These are phyloP conservation scores for Periophthalmus modestus DNA, from an alignment of 2,113 vertebrate species.

Conservation along the genomic window DNA sequence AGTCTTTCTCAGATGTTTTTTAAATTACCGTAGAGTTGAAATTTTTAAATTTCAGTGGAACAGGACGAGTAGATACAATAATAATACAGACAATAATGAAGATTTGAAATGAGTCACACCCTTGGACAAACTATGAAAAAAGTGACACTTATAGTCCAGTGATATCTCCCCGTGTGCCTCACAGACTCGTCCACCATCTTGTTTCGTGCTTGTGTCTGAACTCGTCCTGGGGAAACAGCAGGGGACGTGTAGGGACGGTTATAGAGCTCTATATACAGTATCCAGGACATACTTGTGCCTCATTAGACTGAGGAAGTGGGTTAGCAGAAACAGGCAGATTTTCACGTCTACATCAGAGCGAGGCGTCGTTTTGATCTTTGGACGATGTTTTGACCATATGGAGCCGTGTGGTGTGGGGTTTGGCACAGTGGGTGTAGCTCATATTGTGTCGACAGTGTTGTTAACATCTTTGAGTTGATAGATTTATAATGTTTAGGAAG, in stretches of 20 bases:
- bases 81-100: too few species aligned
- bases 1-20: too few species aligned
- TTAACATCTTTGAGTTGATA: neutral
- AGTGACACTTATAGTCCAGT: too few species aligned
- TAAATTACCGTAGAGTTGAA: too few species aligned
- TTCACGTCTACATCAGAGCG: slow-evolving; percentile 3
- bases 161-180: too few species aligned
- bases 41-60: too few species aligned
- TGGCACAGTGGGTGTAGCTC: neutral
- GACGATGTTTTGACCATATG: neutral
- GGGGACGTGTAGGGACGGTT: slow-evolving; percentile 15
- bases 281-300: slow-evolving; percentile 37
- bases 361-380: neutral
- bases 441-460: too few species aligned
- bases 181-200: slow-evolving; percentile 5
- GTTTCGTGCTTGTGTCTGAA: slow-evolving; percentile 20
- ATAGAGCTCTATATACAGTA: slow-evolving; percentile 16
- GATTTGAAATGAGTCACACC: too few species aligned
- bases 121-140: too few species aligned
- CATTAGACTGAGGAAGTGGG: slow-evolving; percentile 26
- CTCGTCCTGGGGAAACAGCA: slow-evolving; percentile 27
- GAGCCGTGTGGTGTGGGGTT: neutral
- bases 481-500: neutral
- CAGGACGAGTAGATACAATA: too few species aligned
- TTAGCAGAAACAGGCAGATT: slow-evolving; percentile 24